phyloP scores from a whole-genome alignment of 2,888 invertebrate genomes.

The Drosophila nigricruria region DNA sequence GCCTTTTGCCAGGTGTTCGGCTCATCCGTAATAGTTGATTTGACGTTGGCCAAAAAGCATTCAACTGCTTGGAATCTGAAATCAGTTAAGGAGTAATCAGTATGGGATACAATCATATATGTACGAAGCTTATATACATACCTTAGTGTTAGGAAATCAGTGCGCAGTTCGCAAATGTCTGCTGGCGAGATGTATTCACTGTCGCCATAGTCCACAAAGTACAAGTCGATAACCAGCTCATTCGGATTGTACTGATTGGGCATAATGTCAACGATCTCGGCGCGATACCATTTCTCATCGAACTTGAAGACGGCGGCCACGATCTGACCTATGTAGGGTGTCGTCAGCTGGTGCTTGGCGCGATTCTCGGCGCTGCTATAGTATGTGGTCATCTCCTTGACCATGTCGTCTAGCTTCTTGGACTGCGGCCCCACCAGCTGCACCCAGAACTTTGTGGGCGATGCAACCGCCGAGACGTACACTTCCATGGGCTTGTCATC shows the following conservation, averaged over 20 bases:
- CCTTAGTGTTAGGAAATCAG: conserved; percentile 87
- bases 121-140: too few relatives aligned
- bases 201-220: conserved; percentile 96
- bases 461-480: conserved; percentile 93
- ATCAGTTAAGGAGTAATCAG: background rate
- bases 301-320: conserved; percentile 94
- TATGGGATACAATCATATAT: background rate
- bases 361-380: conserved; percentile 89
- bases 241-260: conserved; percentile 88
- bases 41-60: conserved; percentile 92
- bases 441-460: conserved; percentile 94
- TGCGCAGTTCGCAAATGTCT: conserved; percentile 90
- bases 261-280: conserved; percentile 88
- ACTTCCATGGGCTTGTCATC: conserved; percentile 91
- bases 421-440: conserved; percentile 92
- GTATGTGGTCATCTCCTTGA: conserved; percentile 93
- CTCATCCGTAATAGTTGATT: conserved; percentile 86
- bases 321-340: conserved; percentile 90
- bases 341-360: conserved; percentile 87
- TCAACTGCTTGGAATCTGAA: conserved; percentile 91
- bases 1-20: conserved; percentile 88
- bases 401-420: conserved; percentile 91
- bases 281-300: conserved; percentile 91
- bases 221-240: conserved; percentile 89
- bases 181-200: conserved; percentile 89